Base-by-base conservation (phyloP, 2,797 vertebrate species). In the Orientallactaga sibirica region DNA sequence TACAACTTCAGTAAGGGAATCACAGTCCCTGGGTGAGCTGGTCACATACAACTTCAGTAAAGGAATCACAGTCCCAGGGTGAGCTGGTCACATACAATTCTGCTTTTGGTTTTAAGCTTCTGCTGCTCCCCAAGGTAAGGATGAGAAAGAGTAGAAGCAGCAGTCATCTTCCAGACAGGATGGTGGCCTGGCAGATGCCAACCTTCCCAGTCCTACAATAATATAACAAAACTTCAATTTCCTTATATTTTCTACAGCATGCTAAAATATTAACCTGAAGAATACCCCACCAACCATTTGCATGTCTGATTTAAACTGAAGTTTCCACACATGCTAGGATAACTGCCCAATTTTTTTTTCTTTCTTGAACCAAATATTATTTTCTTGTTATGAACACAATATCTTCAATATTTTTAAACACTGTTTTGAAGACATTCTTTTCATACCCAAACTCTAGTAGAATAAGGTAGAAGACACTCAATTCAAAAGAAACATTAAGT, bases 301-400 rank as follows among this genome's bases (percentile, higher is more conserved):
- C 55, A 73, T 75, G 77, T 87, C 19, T 86, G 81, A 93, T 79
- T 76, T 48, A 76, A 66, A 70, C 3, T 85, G 41, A 85, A 81
- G 7, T 43, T 91, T 27, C 19, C 27, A 12, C 7, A 16, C 4
- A 48, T 81, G 92, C 22, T 86, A 29, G 81, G 86, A 76, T 86
- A 5, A 41, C 16, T 68, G 25, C 6, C 29, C 52, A 74, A 58
- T 12, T 19, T 5, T 16, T 16, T 82, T 71, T 33, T 58, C 11
- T 70, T 43, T 58, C 29, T 55, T 15, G 22, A 83, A 68, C 29
- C 2, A 6, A 52, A 88, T 41, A 73, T 11, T 22, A 27, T 55
- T 62, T 79, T 83, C 62, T 94, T 22, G 5, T 70, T 80, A 52
- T 4, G 66, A 86, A 55, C 25, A 62, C 15, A 67, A 12, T 90